A percentile compares a stretch with the other conserved stretches of the same genome.
Conservation (phyloP, 2,113 vertebrate genomes). For the Silurus asotus region DNA sequence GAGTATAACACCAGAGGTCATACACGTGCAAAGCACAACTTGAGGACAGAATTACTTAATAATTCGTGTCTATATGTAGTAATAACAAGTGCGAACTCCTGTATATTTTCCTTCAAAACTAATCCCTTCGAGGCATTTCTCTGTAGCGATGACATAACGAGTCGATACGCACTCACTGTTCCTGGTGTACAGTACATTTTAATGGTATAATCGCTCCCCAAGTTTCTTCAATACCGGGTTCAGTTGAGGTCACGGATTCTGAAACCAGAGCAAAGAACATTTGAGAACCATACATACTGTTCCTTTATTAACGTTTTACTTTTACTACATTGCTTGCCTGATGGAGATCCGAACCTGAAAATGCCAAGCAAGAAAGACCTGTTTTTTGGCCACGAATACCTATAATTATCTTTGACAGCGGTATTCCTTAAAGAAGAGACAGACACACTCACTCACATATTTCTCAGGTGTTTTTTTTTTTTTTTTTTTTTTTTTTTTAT, state of each 20-base stretch:
- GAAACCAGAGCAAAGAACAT: neutral
- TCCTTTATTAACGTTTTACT: neutral
- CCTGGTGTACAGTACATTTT: neutral
- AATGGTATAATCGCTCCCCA: neutral
- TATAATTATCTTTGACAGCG: constrained; percentile 44
- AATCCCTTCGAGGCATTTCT: too few species aligned
- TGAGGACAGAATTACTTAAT: neutral
- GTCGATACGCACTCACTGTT: accelerated
- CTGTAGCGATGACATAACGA: too few species aligned
- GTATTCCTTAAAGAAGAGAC: constrained; percentile 15
- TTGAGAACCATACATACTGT: neutral
- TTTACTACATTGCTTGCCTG: neutral
- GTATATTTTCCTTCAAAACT: neutral
- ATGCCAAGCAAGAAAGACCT: constrained; percentile 26
- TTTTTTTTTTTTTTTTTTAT: neutral
- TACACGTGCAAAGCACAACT: neutral
- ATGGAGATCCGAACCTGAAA: neutral
- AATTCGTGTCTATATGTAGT: neutral
- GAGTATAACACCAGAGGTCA: neutral
- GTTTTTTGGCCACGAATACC: constrained; percentile 27
- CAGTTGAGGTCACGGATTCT: neutral
- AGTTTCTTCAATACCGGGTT: neutral
- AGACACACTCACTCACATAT: neutral
- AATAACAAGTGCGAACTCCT: neutral
- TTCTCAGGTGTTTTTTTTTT: constrained; percentile 20